These are phyloP conservation scores for Knipowitschia caucasica DNA, from an alignment of 2,797 vertebrate genomes.

Conservation along the genomic window DNA sequence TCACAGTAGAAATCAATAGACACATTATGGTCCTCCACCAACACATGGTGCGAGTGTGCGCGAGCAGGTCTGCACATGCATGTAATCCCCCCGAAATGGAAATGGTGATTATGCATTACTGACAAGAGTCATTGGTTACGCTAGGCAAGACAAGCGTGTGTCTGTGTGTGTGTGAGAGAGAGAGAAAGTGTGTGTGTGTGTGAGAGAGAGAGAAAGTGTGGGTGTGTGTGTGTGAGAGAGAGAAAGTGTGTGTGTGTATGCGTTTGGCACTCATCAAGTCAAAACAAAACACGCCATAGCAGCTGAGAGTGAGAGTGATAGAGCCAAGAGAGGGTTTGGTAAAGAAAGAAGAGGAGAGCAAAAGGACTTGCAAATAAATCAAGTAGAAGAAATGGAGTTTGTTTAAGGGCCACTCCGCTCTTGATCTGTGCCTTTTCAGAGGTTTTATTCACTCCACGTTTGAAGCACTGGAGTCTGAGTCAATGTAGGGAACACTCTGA, in stretches of 20 bases:
- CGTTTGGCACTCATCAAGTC: slow-evolving; percentile 69
- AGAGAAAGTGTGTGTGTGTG: no score
- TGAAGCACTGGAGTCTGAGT: not conserved
- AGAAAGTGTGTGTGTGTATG: slow-evolving; percentile 17
- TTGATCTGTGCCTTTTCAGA: slow-evolving; percentile 19
- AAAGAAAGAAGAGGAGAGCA: slow-evolving; percentile 11
- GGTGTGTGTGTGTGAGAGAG: slow-evolving; percentile 19
- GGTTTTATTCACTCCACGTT: slow-evolving; percentile 1
- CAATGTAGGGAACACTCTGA: slow-evolving; percentile 10
- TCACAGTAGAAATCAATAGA: slow-evolving; percentile 55
- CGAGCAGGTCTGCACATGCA: slow-evolving; percentile 26
- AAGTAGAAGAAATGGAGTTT: slow-evolving; percentile 24
- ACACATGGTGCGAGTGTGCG: slow-evolving; percentile 30
- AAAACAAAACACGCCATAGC: slow-evolving; percentile 68
- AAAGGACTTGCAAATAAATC: slow-evolving; percentile 32
- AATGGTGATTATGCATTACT: slow-evolving; percentile 68
- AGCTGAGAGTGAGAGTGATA: slow-evolving; percentile 65
- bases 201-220: no score
- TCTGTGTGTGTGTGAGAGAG: slow-evolving; percentile 20
- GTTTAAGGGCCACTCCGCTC: slow-evolving; percentile 45
- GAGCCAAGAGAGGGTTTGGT: slow-evolving; percentile 62
- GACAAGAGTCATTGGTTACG: slow-evolving; percentile 69
- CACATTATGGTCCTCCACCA: slow-evolving; percentile 47
- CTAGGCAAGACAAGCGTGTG: slow-evolving; percentile 52
- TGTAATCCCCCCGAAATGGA: slow-evolving; percentile 64